phyloP scores from a whole-genome alignment of 2,888 invertebrate species.

The Nomada ferruginata region DNA sequence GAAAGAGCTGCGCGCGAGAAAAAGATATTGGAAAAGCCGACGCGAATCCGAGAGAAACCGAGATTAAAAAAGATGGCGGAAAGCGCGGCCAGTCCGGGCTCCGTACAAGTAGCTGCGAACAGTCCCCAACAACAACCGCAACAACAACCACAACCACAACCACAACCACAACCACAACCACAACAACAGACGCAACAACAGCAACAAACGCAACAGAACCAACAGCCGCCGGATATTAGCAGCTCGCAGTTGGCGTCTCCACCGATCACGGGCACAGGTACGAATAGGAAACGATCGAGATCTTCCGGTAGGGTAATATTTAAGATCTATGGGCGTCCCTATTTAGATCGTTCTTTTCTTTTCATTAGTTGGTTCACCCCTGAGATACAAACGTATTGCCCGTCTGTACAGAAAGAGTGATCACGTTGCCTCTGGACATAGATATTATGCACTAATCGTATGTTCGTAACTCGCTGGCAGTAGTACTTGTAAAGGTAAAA shows the following conservation, averaged over 20 bases:
- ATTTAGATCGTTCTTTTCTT: conserved; percentile 38
- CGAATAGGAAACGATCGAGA: conserved; percentile 64
- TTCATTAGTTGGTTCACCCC: conserved; percentile 6
- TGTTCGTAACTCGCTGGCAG: not conserved
- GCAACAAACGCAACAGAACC: conserved; percentile 72
- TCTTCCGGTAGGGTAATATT: conserved; percentile 62
- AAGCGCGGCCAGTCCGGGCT: conserved; percentile 80
- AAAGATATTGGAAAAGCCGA: not conserved
- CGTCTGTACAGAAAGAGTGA: not conserved
- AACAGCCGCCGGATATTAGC: conserved; percentile 82
- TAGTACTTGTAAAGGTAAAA: not conserved
- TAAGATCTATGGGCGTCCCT: conserved; percentile 46
- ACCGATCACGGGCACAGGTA: conserved; percentile 84
- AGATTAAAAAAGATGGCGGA: conserved; percentile 78
- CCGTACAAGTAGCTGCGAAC: conserved; percentile 75
- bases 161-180: conserved; percentile 52
- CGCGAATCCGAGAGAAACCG: not conserved
- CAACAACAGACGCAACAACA: conserved; percentile 66
- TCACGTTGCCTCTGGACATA: too few species aligned
- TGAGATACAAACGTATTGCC: not conserved
- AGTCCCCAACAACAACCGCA: conserved; percentile 81
- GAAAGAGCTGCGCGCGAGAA: not conserved
- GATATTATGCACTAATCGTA: too few species aligned
- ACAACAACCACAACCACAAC: conserved; percentile 73
- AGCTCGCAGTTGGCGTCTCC: conserved; percentile 82